Percentiles rank a stretch among this genome's conserved stretches.
Evolutionary conservation across 1,140 invertebrate species (phyloP).

Genomic region (Achatina immaculata): DNA sequence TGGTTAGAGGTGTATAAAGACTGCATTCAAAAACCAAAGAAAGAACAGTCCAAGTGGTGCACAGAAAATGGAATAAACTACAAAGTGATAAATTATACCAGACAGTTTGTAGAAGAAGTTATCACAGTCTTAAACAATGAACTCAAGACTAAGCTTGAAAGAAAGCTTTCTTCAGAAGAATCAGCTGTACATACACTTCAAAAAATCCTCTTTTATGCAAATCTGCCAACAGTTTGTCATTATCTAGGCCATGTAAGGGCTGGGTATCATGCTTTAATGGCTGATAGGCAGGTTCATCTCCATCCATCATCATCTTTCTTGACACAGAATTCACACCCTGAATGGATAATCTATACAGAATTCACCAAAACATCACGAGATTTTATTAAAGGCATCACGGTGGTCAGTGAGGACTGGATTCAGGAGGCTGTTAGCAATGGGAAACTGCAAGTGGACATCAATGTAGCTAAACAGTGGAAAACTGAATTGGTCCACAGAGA

Average conservation of each 20-base stretch:
- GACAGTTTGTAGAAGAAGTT: constrained; percentile 56
- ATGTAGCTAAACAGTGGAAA: constrained; percentile 34
- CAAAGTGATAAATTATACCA: constrained; percentile 53
- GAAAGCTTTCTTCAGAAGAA: constrained; percentile 43
- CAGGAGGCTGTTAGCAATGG: constrained; percentile 40
- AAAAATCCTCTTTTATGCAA: constrained; percentile 49
- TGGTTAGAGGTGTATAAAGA: constrained; percentile 88
- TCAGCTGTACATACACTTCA: constrained; percentile 39
- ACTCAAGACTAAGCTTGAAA: constrained; percentile 37
- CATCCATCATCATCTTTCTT: constrained; percentile 58
- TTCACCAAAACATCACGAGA: constrained; percentile 58
- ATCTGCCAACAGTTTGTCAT: constrained; percentile 47
- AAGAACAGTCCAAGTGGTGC: constrained; percentile 58
- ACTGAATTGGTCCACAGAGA: constrained; percentile 43
- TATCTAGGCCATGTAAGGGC: constrained; percentile 56
- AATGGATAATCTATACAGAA: constrained; percentile 58
- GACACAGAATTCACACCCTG: constrained; percentile 45
- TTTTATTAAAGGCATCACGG: constrained; percentile 58
- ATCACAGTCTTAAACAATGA: constrained; percentile 53
- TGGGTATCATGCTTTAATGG: constrained; percentile 53
- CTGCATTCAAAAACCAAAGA: constrained; percentile 42
- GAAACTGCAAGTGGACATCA: constrained; percentile 44
- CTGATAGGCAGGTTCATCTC: constrained; percentile 50
- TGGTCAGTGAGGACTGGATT: constrained; percentile 51
- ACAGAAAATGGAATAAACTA: constrained; percentile 58